Evolutionary conservation across 2,797 vertebrate species (phyloP).

Genomic region (Brachyalestes nurse): DNA sequence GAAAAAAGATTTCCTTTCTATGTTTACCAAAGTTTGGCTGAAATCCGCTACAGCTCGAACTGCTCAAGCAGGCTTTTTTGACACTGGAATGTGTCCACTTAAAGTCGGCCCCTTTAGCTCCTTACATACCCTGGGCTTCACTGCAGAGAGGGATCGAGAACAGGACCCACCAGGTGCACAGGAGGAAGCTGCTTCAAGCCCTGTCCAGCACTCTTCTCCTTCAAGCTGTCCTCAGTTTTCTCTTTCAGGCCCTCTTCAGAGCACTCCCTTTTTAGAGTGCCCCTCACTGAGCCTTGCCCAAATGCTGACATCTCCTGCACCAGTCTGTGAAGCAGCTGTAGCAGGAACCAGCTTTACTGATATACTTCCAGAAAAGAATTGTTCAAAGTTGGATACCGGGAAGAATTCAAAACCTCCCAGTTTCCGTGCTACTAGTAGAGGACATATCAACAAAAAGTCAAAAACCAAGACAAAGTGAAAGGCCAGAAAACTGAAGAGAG

Average conservation of each 20-base stretch:
- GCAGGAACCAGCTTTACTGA: background rate
- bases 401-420: background rate
- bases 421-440: background rate
- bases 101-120: background rate
- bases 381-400: background rate
- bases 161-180: background rate
- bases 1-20: background rate
- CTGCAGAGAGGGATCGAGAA: background rate
- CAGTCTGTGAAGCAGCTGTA: background rate
- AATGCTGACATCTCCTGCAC: background rate
- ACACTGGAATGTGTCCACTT: conserved; percentile 29
- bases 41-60: conserved; percentile 11
- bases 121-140: background rate
- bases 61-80: conserved; percentile 27
- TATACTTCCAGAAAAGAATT: background rate
- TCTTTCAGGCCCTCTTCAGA: background rate
- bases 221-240: background rate
- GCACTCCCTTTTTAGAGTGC: background rate
- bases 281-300: background rate
- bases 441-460: background rate
- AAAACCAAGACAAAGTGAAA: background rate
- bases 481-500: background rate
- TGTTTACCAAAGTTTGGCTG: background rate
- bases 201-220: background rate
- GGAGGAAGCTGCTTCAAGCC: background rate